phyloP scores from a whole-genome alignment of 1,140 invertebrate species.

The Drosophila prosaltans region DNA sequence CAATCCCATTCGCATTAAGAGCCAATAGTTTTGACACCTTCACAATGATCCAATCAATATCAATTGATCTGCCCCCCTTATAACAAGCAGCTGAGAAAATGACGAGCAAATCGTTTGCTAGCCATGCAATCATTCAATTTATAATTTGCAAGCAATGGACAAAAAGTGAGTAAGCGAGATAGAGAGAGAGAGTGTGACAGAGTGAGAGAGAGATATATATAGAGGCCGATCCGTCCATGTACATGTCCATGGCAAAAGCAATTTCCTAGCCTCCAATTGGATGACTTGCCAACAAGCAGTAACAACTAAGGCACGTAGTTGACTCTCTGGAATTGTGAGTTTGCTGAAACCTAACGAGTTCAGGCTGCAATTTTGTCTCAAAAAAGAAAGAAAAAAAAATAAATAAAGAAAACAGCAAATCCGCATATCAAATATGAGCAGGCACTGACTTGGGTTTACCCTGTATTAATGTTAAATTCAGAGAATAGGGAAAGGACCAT shows the following conservation, averaged over 20 bases:
- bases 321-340: conserved; percentile 46
- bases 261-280: conserved; percentile 71
- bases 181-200: neutral
- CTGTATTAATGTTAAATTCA: neutral
- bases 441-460: neutral
- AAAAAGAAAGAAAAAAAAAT: conserved; percentile 15
- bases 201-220: neutral
- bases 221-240: conserved; percentile 34
- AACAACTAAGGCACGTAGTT: conserved; percentile 58
- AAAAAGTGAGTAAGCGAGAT: conserved; percentile 37
- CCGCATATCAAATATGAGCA: neutral
- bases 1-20: conserved; percentile 32
- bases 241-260: conserved; percentile 50
- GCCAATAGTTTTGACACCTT: conserved; percentile 76
- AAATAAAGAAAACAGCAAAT: neutral
- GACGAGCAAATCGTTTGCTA: conserved; percentile 72
- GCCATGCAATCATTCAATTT: conserved; percentile 79
- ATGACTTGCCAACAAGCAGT: conserved; percentile 54
- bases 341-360: conserved; percentile 64
- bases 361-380: conserved; percentile 53
- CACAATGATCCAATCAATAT: conserved; percentile 53
- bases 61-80: conserved; percentile 53
- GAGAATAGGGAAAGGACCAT: too few species aligned
- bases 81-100: conserved; percentile 63
- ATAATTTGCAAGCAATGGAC: conserved; percentile 63